Base-by-base conservation (phyloP, 1,140 invertebrate genomes). In the Platyscapa corneri region DNA sequence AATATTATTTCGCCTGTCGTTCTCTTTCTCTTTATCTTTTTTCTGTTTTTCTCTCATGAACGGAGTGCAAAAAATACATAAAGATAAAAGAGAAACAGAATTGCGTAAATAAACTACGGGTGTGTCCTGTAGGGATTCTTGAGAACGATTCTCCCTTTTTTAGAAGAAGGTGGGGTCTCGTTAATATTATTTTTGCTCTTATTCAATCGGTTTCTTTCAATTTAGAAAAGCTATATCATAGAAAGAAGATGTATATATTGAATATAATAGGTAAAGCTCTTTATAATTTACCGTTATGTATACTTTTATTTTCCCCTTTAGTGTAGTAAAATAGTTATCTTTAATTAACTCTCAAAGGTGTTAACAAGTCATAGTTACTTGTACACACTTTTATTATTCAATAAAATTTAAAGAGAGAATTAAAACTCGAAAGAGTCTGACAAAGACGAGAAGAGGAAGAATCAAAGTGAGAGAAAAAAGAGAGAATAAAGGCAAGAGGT, bases 1-100 rank as follows among this genome's bases (percentile, higher is more conserved):
- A 91, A 90, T 91, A 91, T 90, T 90, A 90, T 91, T 90, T 88
- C 87, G 86, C 60, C 83, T 87, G 46, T 88, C 80, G 83, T 70
- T 42, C 53, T 84, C 82, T 49, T 37, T 37, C 37, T 78, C 67
- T 88, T 79, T 86, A n/a, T 64, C n/a, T 42, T 3, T 7, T 2
- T 30, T 20, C 39, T 46, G 2, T 75, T 46, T n/a, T 46, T 75
- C 5, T 39, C 60, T 75, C 42, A n/a, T 46, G 23, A 39, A 5
- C 39, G 32, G 34, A 60, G 37, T 27, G 78, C 60, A 42, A 81
- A 72, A 72, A 81, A 81, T 18, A 70, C 42, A 65, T 42, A 27
- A 65, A 46, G 65, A 0, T 10, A 30, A 72, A 30, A 81, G 65
- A 20, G 39, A 37, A 70, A 18, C 16, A 74, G 42, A 75, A 8